Base-by-base conservation (phyloP, 2,113 vertebrate species). In the Xenotilapia longispinis region DNA sequence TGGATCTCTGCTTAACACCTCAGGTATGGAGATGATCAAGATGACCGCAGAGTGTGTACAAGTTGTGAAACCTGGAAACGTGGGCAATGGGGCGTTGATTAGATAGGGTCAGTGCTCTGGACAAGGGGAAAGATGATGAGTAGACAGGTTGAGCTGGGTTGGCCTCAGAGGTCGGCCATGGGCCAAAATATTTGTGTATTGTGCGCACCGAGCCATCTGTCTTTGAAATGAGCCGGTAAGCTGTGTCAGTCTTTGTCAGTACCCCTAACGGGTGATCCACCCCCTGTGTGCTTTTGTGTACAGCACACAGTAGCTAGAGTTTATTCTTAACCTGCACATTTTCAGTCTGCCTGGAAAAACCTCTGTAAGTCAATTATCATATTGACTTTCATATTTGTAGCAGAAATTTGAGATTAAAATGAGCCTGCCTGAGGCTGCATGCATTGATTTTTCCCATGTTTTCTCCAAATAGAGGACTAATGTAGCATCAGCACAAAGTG, bases 1-100 rank as follows among this genome's bases (percentile, higher is more conserved):
- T 4, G 95, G 95, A 83, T 96, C 96, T 13, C 91, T 96, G 79
- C 95, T 97, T 60, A 88, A 93, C 89, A 81, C 91, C 83, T 95
- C 97, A 96, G 97, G 96, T 96, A 97, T 31, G 95, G 82, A 31
- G 42, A 31, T 23, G 40, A 40, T 17, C 38, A 17, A 12, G 11
- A 31, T 23, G 36, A 40, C 19, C 8, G 7, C 6, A 14, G 38
- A 55, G 40, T 19, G 26, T 23, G 36, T 21, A 38, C 49, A 70
- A 38, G 87, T 42, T 19, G 15, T 78, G 6, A 49, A 49, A 31
- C 42, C 23, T n/a, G 70, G 45, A 68, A 13, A 51, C 4, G 4
- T 31, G 11, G 15, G 6, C 23, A 78, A 78, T 49, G 7, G 42
- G 15, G 26, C 0, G 1, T 17, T 78, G 23, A 75, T 47, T 21